phyloP scores from a whole-genome alignment of 37 sponge, comb jelly and placozoan species.

The Spongilla lacustris region DNA sequence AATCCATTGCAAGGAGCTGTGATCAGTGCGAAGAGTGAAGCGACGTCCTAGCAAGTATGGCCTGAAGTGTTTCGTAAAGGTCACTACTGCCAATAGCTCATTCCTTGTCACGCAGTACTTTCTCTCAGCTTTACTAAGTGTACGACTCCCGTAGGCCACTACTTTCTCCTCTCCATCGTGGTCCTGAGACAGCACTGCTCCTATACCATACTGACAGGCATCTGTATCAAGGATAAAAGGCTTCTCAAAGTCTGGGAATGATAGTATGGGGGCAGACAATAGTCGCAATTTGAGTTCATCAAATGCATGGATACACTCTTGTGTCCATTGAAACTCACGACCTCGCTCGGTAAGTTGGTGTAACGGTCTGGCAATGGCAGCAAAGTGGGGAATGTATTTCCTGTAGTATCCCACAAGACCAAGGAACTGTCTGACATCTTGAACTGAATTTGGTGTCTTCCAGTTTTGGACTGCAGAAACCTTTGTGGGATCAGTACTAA shows the following conservation, averaged over 20 bases:
- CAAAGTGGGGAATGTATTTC: conserved; percentile 17
- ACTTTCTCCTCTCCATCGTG: conserved; percentile 15
- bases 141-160: conserved; percentile 30
- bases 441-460: too few relatives aligned
- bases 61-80: conserved; percentile 8
- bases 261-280: conserved; percentile 8
- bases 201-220: conserved; percentile 22
- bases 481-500: too few relatives aligned
- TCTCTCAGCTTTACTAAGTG: conserved; percentile 14
- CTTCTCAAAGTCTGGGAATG: conserved; percentile 17
- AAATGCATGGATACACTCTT: conserved; percentile 13
- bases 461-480: too few relatives aligned
- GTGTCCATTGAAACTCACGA: conserved; percentile 23
- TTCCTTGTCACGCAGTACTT: conserved; percentile 30
- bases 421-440: too few relatives aligned
- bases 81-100: conserved; percentile 43
- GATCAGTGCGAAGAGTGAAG: conserved; percentile 28
- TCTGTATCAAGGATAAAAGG: conserved; percentile 34
- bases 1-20: conserved; percentile 33
- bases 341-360: conserved; percentile 1
- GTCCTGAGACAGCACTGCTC: conserved; percentile 40
- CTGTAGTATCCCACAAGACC: conserved; percentile 22
- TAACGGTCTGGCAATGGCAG: conserved; percentile 17
- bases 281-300: background rate
- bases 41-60: conserved; percentile 9